These are phyloP conservation scores for Drosophila gunungcola DNA, from an alignment of 1,140 invertebrate species.

Conservation along the genomic window DNA sequence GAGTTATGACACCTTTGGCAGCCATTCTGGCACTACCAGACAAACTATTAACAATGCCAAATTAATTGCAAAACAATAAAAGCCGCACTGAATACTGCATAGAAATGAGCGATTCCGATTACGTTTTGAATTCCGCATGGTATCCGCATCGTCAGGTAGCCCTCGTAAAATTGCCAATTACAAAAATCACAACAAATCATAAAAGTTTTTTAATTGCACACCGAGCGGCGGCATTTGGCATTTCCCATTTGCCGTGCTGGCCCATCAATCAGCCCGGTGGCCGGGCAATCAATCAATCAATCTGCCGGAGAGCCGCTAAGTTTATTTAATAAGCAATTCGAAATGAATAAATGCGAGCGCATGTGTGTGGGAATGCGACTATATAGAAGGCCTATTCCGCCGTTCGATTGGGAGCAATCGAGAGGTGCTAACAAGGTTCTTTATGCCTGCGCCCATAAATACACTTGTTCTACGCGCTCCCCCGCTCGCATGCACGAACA, in stretches of 20 bases:
- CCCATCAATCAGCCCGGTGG: constrained; percentile 50
- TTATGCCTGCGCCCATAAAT: constrained; percentile 27
- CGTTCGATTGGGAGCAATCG: constrained; percentile 15
- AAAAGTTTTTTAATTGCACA: constrained; percentile 75
- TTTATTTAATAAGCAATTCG: constrained; percentile 39
- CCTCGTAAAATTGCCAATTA: constrained; percentile 72
- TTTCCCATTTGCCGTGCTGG: constrained; percentile 31
- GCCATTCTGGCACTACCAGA: constrained; percentile 31
- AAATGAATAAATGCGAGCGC: constrained; percentile 37
- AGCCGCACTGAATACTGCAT: constrained; percentile 65
- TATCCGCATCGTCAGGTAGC: constrained; percentile 66
- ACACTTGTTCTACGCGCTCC: constrained; percentile 45
- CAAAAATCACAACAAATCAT: constrained; percentile 81
- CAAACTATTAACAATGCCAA: constrained; percentile 70
- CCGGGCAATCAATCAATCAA: constrained; percentile 38
- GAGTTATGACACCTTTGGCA: constrained; percentile 71
- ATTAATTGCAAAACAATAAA: constrained; percentile 77
- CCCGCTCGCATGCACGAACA: constrained; percentile 38
- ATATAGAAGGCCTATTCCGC: constrained; percentile 3
- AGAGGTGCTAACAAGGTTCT: constrained; percentile 38
- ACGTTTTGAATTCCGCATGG: constrained; percentile 30
- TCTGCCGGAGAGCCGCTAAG: constrained; percentile 25
- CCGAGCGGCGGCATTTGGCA: constrained; percentile 37
- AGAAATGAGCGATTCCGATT: constrained; percentile 44
- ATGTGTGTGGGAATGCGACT: neutral